Conservation (phyloP, 2,888 invertebrate genomes). For the Sinhomidia bicolor region DNA sequence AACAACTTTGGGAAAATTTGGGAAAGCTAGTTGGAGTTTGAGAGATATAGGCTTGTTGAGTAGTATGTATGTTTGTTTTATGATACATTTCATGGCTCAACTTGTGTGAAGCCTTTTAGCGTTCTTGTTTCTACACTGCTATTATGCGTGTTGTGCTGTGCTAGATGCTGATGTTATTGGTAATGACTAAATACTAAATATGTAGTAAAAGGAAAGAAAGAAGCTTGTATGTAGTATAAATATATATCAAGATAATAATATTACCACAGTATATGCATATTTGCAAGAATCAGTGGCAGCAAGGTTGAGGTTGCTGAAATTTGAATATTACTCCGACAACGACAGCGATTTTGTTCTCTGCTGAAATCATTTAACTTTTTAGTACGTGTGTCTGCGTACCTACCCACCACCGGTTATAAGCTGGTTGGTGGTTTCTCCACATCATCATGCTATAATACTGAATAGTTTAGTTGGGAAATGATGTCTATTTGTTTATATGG, state of each 20-base stretch:
- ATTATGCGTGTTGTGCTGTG: background rate
- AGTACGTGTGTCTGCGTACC: too few relatives aligned
- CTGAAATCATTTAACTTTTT: too few relatives aligned
- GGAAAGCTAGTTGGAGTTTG: background rate
- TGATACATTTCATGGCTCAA: conserved; percentile 29
- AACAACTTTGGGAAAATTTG: background rate
- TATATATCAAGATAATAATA: background rate
- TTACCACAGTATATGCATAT: too few relatives aligned
- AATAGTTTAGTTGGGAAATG: too few relatives aligned
- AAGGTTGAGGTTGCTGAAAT: background rate
- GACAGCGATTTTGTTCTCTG: too few relatives aligned
- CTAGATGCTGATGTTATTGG: background rate
- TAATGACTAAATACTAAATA: too few relatives aligned
- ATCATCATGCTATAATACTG: too few relatives aligned
- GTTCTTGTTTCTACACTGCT: background rate
- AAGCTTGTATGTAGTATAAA: too few relatives aligned
- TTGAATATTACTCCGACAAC: conserved; percentile 5
- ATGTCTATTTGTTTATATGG: too few relatives aligned
- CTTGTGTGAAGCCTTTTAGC: conserved; percentile 11
- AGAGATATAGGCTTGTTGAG: conserved; percentile 42
- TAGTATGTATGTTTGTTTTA: background rate
- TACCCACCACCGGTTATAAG: too few relatives aligned
- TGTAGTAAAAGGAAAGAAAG: background rate
- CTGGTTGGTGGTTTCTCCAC: too few relatives aligned
- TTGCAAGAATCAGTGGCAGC: too few relatives aligned